A percentile compares a stretch with the other conserved stretches of the same genome.
Evolutionary conservation across 2,888 invertebrate species (phyloP).

Genomic region (Aspidiotus destructor): DNA sequence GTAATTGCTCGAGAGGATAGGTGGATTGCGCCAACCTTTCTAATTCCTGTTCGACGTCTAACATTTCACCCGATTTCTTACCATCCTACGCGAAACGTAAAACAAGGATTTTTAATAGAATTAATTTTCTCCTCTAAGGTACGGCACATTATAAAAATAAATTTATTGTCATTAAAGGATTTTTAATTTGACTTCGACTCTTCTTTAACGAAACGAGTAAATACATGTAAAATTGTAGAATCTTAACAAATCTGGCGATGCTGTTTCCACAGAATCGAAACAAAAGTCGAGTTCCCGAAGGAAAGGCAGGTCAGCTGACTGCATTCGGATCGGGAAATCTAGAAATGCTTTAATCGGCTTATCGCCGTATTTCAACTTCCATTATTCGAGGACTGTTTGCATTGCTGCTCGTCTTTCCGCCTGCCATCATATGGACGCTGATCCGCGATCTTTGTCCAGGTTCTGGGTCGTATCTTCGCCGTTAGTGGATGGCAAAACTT

Average conservation of each 20-base stretch:
- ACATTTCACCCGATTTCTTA: constrained; percentile 53
- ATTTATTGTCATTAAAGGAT: no score
- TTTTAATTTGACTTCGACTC: no score
- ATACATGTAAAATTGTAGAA: no score
- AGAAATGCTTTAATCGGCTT: constrained; percentile 47
- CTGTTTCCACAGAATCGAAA: no score
- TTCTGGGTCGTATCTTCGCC: constrained; percentile 17
- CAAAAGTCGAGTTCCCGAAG: no score
- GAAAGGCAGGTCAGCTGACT: no score
- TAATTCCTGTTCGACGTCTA: constrained; percentile 57
- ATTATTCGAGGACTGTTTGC: constrained; percentile 72
- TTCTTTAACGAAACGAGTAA: constrained; percentile 6
- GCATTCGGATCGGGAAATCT: constrained; percentile 72
- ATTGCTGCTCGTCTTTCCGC: constrained; percentile 73
- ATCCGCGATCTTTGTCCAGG: constrained; percentile 47
- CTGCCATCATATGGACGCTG: constrained; percentile 70
- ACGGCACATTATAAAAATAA: no score
- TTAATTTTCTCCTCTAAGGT: no score
- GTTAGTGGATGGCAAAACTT: not conserved
- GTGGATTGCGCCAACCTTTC: constrained; percentile 62
- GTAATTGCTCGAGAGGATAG: constrained; percentile 68
- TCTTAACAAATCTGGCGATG: no score
- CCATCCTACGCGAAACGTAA: constrained; percentile 49
- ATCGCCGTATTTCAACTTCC: constrained; percentile 47
- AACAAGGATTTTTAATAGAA: not conserved